Evolutionary conservation across 2,888 invertebrate species (phyloP).

Genomic region (Hyles lineata): DNA sequence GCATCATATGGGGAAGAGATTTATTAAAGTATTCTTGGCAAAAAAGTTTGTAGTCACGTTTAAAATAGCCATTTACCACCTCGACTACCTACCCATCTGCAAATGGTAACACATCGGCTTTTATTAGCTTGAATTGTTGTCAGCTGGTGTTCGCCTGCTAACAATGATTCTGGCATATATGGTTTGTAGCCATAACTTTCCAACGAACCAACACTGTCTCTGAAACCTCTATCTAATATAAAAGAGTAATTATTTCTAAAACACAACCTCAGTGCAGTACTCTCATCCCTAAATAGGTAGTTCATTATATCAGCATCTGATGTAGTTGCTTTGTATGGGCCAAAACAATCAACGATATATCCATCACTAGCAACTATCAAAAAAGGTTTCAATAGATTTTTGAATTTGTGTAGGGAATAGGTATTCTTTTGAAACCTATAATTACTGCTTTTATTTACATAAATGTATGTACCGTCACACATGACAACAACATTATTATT

Average conservation of each 20-base stretch:
- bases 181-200: neutral
- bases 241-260: neutral
- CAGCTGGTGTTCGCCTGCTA: neutral
- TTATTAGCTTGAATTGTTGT: neutral
- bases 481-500: neutral
- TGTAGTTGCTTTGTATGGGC: neutral
- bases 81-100: neutral
- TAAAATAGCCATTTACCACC: neutral
- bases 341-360: slow-evolving; percentile 2
- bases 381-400: neutral
- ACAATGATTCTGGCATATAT: neutral
- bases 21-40: neutral
- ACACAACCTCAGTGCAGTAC: neutral
- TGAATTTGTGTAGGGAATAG: neutral
- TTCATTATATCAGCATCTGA: neutral
- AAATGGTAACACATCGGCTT: too few species aligned
- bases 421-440: neutral
- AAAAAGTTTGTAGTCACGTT: neutral
- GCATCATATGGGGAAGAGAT: neutral
- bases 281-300: neutral
- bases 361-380: neutral
- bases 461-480: slow-evolving; percentile 5
- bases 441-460: neutral
- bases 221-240: neutral
- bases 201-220: neutral